Conservation (phyloP, 2,888 invertebrate genomes). For the Coremacera marginata region DNA sequence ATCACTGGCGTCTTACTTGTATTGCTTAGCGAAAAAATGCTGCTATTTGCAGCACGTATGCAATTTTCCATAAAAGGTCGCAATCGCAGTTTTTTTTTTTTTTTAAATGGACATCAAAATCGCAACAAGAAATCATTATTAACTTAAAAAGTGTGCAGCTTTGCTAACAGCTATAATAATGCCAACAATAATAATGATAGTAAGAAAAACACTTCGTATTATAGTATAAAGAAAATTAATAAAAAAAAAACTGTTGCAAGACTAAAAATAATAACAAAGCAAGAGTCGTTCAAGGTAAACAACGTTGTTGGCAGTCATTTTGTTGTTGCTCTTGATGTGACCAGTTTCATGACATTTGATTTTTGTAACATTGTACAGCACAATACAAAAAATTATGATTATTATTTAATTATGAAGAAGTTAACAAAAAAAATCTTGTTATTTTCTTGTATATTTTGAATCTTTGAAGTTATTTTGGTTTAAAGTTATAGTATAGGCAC, state of each 20-base stretch:
- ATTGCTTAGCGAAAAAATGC: too few species aligned
- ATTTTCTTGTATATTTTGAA: too few species aligned
- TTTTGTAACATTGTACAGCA: too few species aligned
- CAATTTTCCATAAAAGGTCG: too few species aligned
- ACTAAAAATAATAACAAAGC: neutral
- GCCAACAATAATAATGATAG: neutral
- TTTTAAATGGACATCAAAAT: neutral
- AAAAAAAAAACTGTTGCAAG: neutral
- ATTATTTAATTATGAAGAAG: too few species aligned
- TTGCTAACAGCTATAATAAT: neutral
- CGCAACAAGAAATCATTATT: neutral
- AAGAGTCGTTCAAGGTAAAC: slow-evolving; percentile 8
- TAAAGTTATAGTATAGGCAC: too few species aligned
- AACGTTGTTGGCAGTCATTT: neutral
- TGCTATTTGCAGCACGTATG: too few species aligned
- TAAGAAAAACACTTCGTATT: neutral
- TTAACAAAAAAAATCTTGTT: too few species aligned
- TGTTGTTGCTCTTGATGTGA: neutral
- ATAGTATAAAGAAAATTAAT: neutral
- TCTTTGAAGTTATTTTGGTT: too few species aligned
- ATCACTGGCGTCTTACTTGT: too few species aligned
- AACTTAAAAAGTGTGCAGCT: neutral
- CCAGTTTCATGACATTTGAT: neutral
- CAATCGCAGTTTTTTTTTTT: too few species aligned
- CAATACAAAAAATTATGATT: too few species aligned